A percentile compares a stretch with the other conserved stretches of the same genome.
Conservation (phyloP, 1,140 invertebrate genomes). For the Stenopsyche tienmushanensis region DNA sequence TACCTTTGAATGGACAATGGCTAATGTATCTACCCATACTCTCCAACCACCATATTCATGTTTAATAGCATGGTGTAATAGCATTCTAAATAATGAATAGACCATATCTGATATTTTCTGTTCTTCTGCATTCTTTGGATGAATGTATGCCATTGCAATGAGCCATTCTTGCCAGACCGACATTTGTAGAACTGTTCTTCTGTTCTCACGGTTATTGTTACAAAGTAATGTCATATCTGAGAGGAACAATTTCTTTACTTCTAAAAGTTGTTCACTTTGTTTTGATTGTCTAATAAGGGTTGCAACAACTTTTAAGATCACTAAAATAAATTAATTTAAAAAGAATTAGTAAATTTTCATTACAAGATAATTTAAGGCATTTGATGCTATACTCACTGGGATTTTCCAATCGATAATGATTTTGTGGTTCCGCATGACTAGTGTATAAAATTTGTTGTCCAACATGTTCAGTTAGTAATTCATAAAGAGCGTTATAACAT, state of each 20-base stretch:
- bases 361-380: conserved; percentile 18
- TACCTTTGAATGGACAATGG: conserved; percentile 99
- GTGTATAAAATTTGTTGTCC: conserved; percentile 91
- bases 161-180: conserved; percentile 99
- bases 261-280: conserved; percentile 84
- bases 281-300: conserved; percentile 96
- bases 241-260: conserved; percentile 95
- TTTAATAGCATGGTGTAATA: conserved; percentile 98
- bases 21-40: conserved; percentile 99
- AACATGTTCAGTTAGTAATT: conserved; percentile 97
- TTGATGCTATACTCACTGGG: conserved; percentile 69
- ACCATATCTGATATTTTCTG: conserved; percentile 98
- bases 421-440: conserved; percentile 90
- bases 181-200: conserved; percentile 97
- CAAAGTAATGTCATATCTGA: conserved; percentile 97
- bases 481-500: conserved; percentile 98
- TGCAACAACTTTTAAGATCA: conserved; percentile 98
- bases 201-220: conserved; percentile 96
- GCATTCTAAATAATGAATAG: conserved; percentile 92
- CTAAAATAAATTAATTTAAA: conserved; percentile 57
- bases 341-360: background rate
- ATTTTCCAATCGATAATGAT: conserved; percentile 94
- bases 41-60: conserved; percentile 99
- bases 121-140: conserved; percentile 92
- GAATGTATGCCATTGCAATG: conserved; percentile 97